These are phyloP conservation scores for Lapara coniferarum DNA, from an alignment of 2,888 invertebrate species.

Conservation along the genomic window DNA sequence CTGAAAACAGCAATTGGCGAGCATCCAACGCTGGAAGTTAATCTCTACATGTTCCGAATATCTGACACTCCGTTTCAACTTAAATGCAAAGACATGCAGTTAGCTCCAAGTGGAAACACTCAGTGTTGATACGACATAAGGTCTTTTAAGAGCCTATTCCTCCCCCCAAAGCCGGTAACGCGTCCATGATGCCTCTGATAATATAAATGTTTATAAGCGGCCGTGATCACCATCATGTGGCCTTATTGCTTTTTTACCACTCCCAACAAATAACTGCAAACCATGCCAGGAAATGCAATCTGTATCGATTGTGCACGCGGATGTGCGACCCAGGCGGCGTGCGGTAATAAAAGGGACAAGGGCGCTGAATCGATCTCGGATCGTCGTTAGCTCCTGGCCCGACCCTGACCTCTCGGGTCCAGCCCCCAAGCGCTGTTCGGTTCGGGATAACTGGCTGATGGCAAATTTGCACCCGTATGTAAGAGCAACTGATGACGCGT, in stretches of 20 bases:
- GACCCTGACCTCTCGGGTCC: conserved; percentile 64
- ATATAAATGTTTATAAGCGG: no score
- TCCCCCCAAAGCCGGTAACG: background rate
- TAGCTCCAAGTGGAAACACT: conserved; percentile 18
- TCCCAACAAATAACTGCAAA: background rate
- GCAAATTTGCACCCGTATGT: conserved; percentile 29
- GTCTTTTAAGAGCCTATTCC: no score
- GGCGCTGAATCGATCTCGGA: conserved; percentile 62
- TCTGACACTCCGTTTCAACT: conserved; percentile 39
- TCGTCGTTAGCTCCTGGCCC: conserved; percentile 51
- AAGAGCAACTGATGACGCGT: no score
- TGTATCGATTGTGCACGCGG: background rate
- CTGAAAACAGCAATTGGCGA: conserved; percentile 44
- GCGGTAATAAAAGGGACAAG: conserved; percentile 54
- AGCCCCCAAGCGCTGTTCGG: conserved; percentile 33
- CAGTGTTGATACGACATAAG: no score
- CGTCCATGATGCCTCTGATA: background rate
- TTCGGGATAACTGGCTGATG: conserved; percentile 36
- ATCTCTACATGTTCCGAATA: conserved; percentile 46
- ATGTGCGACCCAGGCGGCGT: conserved; percentile 31
- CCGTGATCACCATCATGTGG: no score
- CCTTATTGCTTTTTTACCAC: no score
- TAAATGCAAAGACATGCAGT: conserved; percentile 27
- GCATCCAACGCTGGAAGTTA: conserved; percentile 49
- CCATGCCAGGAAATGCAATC: background rate